Conservation (phyloP, 2,113 vertebrate species). For the Dromaius novaehollandiae region DNA sequence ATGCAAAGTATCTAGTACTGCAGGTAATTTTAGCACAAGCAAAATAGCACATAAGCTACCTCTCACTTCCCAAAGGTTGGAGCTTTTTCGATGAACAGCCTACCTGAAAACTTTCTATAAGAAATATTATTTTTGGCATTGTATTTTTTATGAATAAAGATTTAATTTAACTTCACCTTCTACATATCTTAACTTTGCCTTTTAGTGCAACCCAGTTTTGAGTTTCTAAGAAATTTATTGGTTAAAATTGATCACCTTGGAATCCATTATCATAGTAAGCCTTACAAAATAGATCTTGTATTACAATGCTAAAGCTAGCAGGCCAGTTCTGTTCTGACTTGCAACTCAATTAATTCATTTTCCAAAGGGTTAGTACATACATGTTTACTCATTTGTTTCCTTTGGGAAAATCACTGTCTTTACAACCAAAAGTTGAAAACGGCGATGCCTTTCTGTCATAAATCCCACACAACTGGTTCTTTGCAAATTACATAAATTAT, state of each 20-base stretch:
- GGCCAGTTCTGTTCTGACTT: background rate
- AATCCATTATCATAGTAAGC: constrained; percentile 14
- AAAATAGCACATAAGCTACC: background rate
- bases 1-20: background rate
- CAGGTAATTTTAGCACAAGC: constrained; percentile 42
- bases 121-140: background rate
- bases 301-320: background rate
- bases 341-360: background rate
- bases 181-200: constrained; percentile 16
- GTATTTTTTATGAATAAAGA: constrained; percentile 43
- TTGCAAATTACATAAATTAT: background rate
- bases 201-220: constrained; percentile 12
- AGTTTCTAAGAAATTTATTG: constrained; percentile 40
- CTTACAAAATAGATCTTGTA: constrained; percentile 19
- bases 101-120: background rate
- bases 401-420: background rate
- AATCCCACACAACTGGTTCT: background rate
- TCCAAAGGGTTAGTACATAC: background rate
- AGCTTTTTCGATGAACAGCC: background rate
- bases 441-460: background rate
- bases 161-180: constrained; percentile 26
- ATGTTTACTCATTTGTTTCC: background rate
- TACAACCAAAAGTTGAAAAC: background rate
- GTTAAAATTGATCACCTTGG: constrained; percentile 41
- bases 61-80: constrained; percentile 3